Conservation (phyloP, 64 coral and sea anemone species). For the Astreopora myriophthalma region DNA sequence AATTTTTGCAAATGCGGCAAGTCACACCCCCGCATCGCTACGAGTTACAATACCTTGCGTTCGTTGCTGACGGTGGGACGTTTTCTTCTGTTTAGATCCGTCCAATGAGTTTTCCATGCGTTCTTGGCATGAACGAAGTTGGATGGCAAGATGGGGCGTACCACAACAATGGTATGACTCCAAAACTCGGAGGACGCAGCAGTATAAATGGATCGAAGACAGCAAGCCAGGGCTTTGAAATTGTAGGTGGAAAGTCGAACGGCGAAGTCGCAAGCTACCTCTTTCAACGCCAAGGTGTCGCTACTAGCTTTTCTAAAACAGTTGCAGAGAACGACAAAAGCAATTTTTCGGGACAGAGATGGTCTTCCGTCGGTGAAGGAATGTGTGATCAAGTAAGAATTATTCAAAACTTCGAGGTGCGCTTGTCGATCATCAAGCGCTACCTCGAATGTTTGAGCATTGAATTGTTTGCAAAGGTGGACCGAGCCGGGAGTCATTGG, state of each 20-base stretch:
- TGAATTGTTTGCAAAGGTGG: neutral
- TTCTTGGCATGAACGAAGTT: conserved; percentile 99
- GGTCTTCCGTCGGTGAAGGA: conserved; percentile 92
- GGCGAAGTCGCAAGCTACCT: conserved; percentile 98
- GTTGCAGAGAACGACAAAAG: conserved; percentile 97
- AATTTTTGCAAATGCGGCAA: conserved; percentile 91
- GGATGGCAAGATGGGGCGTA: conserved; percentile 99
- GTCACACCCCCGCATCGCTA: conserved; percentile 93
- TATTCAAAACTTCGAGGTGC: neutral
- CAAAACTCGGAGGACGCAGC: conserved; percentile 84
- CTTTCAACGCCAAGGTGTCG: conserved; percentile 98
- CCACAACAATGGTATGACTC: conserved; percentile 85
- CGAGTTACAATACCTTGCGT: conserved; percentile 41
- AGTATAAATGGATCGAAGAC: conserved; percentile 79
- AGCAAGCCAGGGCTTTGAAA: conserved; percentile 85
- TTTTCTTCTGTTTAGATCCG: conserved; percentile 90
- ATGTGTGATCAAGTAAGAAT: conserved; percentile 85
- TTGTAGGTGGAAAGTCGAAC: conserved; percentile 88
- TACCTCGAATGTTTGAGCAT: neutral
- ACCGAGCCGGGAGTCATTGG: neutral
- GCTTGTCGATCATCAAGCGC: neutral
- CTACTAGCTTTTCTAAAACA: conserved; percentile 98
- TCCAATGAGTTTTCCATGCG: conserved; percentile 99
- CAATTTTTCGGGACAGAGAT: conserved; percentile 86
- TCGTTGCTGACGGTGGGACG: conserved; percentile 59